Conservation (phyloP, 2,113 vertebrate species). For the Apeltes quadracus region DNA sequence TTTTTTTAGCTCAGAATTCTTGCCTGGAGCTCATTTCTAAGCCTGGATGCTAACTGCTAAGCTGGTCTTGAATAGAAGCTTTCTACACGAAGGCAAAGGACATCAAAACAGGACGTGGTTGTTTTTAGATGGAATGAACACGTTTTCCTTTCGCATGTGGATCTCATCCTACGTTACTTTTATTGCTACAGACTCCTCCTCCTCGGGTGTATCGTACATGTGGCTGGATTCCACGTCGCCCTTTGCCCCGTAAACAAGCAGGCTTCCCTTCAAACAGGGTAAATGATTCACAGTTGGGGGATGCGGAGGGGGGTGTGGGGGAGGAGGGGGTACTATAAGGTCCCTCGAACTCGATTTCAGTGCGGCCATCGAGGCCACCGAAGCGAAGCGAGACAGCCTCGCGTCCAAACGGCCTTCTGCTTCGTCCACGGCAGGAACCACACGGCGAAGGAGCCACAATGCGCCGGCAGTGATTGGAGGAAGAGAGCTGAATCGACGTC, state of each 20-base stretch:
- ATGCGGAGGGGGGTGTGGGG: constrained; percentile 16
- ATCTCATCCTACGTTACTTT: not conserved
- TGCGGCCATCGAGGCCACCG: constrained; percentile 31
- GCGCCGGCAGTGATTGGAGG: constrained; percentile 14
- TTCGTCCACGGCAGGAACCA: constrained; percentile 34
- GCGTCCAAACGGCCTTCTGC: constrained; percentile 40
- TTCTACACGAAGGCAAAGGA: not conserved
- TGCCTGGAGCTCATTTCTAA: too few species aligned
- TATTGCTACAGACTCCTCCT: constrained; percentile 2
- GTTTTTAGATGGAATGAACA: not conserved
- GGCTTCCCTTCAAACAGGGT: constrained; percentile 31
- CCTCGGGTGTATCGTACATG: too few species aligned
- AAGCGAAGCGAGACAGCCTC: constrained; percentile 10
- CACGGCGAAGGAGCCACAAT: too few species aligned
- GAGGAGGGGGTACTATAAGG: constrained; percentile 22
- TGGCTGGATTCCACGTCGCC: constrained; percentile 5
- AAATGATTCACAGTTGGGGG: constrained; percentile 50
- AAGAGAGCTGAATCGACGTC: constrained; percentile 43
- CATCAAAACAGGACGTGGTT: not conserved
- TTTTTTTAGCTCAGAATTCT: too few species aligned
- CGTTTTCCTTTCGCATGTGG: not conserved
- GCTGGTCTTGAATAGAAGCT: constrained; percentile 1
- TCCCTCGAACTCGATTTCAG: constrained; percentile 32
- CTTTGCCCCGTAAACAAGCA: constrained; percentile 23
- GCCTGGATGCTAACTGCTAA: constrained; percentile 14